Conservation (phyloP, 2,113 vertebrate species). For the Lichenostomus cassidix region DNA sequence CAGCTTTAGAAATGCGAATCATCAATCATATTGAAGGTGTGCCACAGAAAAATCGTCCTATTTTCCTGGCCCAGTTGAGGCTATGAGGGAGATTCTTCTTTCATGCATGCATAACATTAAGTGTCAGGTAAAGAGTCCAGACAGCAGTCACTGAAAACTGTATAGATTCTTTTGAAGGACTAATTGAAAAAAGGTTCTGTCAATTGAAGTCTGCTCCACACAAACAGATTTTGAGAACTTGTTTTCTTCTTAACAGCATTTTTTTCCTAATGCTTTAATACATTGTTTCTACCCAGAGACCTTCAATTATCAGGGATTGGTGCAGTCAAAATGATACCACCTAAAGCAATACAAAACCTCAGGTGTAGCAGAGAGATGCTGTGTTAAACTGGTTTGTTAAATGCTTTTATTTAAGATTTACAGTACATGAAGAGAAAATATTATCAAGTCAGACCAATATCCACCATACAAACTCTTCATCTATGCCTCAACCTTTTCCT, state of each 20-base stretch:
- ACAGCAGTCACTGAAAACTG: accelerated
- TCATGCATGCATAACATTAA: neutral
- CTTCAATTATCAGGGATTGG: neutral
- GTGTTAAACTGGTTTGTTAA: neutral
- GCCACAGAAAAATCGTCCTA: neutral
- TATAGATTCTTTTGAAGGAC: neutral
- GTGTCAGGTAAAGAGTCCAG: neutral
- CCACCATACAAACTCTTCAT: neutral
- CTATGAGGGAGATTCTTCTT: neutral
- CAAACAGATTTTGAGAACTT: neutral
- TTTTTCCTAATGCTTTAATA: neutral
- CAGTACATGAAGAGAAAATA: neutral
- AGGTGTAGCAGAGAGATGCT: neutral
- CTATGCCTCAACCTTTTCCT: neutral
- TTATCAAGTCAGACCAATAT: neutral
- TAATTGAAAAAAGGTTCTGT: neutral
- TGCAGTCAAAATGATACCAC: neutral
- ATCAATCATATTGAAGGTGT: neutral
- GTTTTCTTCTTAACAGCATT: neutral
- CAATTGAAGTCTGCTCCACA: neutral
- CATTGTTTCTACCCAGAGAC: neutral
- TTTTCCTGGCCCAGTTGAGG: neutral
- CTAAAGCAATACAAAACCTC: neutral
- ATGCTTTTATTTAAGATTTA: neutral
- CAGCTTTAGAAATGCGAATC: neutral